phyloP scores from a whole-genome alignment of 2,797 vertebrate genomes.

The Podarcis lilfordi region DNA sequence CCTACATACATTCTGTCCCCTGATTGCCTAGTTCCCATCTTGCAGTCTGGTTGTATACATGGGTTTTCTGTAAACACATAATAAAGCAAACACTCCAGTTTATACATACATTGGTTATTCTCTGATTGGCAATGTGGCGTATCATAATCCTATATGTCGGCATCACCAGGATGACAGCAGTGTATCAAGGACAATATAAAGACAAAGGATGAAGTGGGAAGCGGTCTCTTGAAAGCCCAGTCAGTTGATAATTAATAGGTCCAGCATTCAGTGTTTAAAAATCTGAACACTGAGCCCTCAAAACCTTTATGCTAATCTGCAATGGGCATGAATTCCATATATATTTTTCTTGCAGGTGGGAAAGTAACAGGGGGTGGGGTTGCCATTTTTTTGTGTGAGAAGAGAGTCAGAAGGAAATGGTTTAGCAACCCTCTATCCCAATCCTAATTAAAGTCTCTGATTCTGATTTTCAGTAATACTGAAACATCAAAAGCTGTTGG shows the following conservation, averaged over 20 bases:
- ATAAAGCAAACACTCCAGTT: neutral
- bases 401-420: neutral
- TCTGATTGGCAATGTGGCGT: neutral
- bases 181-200: neutral
- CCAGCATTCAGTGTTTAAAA: neutral
- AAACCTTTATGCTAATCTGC: neutral
- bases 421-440: neutral
- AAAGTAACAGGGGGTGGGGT: too few species aligned
- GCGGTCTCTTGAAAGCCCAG: neutral
- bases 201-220: neutral
- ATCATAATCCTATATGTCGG: neutral
- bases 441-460: neutral
- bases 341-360: neutral
- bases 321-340: neutral
- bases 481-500: neutral
- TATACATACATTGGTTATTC: neutral
- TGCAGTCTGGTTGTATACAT: neutral
- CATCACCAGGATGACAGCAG: neutral
- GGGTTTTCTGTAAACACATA: slow-evolving; percentile 34
- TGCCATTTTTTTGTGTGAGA: neutral
- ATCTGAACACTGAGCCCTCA: neutral
- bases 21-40: neutral
- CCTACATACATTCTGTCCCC: neutral
- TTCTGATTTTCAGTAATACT: neutral
- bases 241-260: neutral